Evolutionary conservation across 2,797 vertebrate species (phyloP), one percentile per base, ranked within the genome.

Genomic region (Chaetodon trifasciatus): DNA sequence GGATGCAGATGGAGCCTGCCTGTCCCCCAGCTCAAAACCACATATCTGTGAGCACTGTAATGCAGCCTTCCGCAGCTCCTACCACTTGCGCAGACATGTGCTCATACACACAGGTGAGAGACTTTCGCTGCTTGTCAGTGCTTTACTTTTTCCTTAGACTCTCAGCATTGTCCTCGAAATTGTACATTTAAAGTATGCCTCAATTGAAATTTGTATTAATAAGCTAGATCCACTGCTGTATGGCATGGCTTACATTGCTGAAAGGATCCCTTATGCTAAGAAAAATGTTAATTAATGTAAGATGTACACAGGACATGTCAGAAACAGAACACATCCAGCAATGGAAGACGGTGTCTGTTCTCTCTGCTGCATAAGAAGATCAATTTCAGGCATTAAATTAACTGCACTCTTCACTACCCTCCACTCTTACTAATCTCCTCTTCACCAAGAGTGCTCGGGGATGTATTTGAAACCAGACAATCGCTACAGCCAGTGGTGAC

Each of bases 11-110:
- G 96, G 96, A 84, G 95, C 96, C 65, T 92, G 96, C 21, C 92
- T 97, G 44, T 98, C 97, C 91, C 97, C 98, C 62, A 98, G 95
- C 92, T 98, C 97, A 81, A 99, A 99, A 95, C 98, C 98, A 89
- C 98, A 99, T 87, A 97, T 99, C 94, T 99, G 98, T 83, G 98
- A 99, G 89, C 98, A 99, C 95, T 99, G 98, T 92, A 98, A 95
- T n/a, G 98, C 98, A 70, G 98, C 98, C 90, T 99, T 99, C 92
- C 95, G 98, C 87, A 99, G 98, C 95, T 99, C 98, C 91, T 99
- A 99, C 78, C 98, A 99, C 93, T 96, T 99, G 90, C 98, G 98
- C 89, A 95, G 98, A 78, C 98, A 99, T 2, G 97, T 99, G 90
- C 98, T 99, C 88, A 99, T 99, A 88, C 98, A 99, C 92, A 99